Conservation (phyloP, 2,113 vertebrate genomes). For the Eira barbara region DNA sequence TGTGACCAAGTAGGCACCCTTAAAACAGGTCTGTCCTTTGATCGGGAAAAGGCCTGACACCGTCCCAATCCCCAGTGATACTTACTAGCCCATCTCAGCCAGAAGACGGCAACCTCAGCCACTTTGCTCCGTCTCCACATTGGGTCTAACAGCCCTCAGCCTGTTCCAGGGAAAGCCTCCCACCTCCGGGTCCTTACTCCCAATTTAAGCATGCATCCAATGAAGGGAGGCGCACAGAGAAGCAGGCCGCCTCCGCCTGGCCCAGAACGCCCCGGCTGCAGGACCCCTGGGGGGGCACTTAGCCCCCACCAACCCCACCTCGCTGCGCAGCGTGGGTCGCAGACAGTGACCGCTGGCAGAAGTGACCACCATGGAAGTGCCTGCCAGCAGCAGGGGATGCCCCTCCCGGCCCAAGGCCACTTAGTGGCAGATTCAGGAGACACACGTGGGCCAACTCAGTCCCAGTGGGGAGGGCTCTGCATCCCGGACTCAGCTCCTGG, state of each 20-base stretch:
- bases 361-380: neutral
- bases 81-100: neutral
- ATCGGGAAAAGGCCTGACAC: neutral
- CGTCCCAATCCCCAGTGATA: neutral
- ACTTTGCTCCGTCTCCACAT: neutral
- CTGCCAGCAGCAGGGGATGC: neutral
- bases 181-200: neutral
- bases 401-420: neutral
- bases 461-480: neutral
- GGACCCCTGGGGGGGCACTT: neutral
- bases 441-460: neutral
- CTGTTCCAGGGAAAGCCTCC: neutral
- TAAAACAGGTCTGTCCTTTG: neutral
- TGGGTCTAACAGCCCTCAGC: neutral
- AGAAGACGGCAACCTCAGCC: neutral
- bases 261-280: neutral
- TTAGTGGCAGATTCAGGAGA: neutral
- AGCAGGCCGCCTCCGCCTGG: neutral
- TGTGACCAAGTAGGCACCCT: neutral
- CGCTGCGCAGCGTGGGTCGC: too few relatives aligned
- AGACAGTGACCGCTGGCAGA: neutral
- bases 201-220: neutral
- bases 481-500: neutral
- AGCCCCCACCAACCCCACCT: too few relatives aligned
- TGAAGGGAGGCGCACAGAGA: neutral